Percentiles rank a stretch among this genome's conserved stretches.
Conservation (phyloP, 2,113 vertebrate genomes). For the Athene cunicularia region DNA sequence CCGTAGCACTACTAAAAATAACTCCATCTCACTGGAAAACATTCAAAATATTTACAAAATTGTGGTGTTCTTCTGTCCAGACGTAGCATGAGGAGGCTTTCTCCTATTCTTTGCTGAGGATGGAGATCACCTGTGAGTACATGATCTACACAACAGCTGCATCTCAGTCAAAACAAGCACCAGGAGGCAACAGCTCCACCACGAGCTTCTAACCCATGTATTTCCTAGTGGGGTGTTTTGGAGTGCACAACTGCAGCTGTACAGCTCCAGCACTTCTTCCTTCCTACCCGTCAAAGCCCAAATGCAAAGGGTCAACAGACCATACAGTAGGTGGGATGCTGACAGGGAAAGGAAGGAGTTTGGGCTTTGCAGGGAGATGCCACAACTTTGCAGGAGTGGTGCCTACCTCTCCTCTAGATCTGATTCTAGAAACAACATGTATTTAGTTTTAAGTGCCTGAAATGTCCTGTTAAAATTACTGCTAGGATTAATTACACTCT, state of each 20-base stretch:
- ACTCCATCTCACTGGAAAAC: neutral
- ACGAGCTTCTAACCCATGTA: neutral
- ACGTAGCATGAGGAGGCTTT: neutral
- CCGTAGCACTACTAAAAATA: neutral
- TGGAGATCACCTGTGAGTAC: neutral
- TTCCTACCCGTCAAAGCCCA: neutral
- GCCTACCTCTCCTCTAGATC: neutral
- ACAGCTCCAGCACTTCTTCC: neutral
- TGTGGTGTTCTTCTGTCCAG: neutral
- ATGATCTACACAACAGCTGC: neutral
- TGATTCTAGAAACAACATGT: neutral
- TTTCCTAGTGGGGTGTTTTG: neutral
- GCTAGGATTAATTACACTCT: slow-evolving; percentile 5
- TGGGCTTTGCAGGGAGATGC: neutral
- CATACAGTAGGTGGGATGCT: accelerated
- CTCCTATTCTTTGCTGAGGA: neutral
- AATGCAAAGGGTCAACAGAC: neutral
- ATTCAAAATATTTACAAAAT: neutral
- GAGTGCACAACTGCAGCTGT: neutral
- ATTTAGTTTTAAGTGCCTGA: neutral
- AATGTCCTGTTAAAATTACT: neutral
- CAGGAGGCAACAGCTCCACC: neutral
- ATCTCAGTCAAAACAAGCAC: neutral
- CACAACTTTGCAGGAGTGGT: neutral
- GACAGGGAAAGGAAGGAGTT: neutral